Base-by-base conservation (phyloP, 1,140 invertebrate genomes). In the Conus ventricosus region DNA sequence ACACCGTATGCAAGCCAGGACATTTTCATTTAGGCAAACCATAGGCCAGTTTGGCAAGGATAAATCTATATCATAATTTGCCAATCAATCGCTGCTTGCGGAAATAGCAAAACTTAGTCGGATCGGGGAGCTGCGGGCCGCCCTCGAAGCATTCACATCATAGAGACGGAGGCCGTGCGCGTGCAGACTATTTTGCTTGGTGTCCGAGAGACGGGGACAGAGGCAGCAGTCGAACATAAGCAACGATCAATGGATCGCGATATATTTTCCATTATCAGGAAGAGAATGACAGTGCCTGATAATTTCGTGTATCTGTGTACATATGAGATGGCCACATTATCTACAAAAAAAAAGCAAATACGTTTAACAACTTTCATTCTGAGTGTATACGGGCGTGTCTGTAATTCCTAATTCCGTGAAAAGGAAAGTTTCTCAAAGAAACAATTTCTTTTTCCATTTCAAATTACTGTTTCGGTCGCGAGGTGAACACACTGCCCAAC, bases 11-110 rank as follows among this genome's bases (percentile, higher is more conserved):
- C 78, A 88, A 67, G 87, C 78, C 87, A 88, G 81, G 55, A 88
- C 87, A 88, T 88, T 89, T 87, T 88, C 84, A 85, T 86, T 88
- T 71, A 51, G 63, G 76, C 27, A 78, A 85, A 76, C 76, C 63
- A 85, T 83, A 88, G 67, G 91, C 91, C 91, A 91, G 90, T 90
- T 91, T 91, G 84, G 84, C 90, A 82, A 71, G 87, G 89, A 88
- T 88, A 89, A 91, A 88, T 87, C 87, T 89, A 89, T 89, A 90
- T 89, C 91, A 90, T 90, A 90, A 90, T 91, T 90, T 91, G 91
- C 88, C 90, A 89, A 91, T 90, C 90, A 90, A 90, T 89, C 86
- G 84, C 90, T 88, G 88, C 87, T 90, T 87, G 89, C 91, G 91
- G 91, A 91, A 91, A 91, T 90, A 91, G 90, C 87, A 89, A 78